Percentiles rank a stretch among this genome's conserved stretches.
phyloP scores from a whole-genome alignment of 2,888 invertebrate species.

The Panzeria rudis region DNA sequence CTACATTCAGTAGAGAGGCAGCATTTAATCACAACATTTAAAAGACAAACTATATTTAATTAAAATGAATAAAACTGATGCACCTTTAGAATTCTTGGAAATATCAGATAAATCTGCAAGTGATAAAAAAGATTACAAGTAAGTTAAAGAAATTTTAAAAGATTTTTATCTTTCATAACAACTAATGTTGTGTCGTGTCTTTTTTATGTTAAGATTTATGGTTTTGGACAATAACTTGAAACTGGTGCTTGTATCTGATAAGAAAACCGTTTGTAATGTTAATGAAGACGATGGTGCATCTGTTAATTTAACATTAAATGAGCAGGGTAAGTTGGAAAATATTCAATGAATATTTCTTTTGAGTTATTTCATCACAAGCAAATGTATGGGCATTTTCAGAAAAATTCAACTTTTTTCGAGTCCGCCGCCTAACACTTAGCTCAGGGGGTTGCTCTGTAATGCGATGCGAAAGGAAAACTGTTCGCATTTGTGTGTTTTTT shows the following conservation, averaged over 20 bases:
- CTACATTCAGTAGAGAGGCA: background rate
- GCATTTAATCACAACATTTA: background rate
- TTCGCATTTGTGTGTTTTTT: no score
- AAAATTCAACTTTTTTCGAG: no score
- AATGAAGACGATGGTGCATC: background rate
- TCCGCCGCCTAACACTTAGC: no score
- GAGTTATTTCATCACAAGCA: background rate
- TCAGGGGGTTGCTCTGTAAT: no score
- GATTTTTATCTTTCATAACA: background rate
- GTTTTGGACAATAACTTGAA: conserved; percentile 88
- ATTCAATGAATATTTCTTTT: background rate
- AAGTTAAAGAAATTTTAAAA: conserved; percentile 54
- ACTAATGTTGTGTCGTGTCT: background rate
- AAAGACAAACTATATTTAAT: background rate
- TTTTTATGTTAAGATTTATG: conserved; percentile 85
- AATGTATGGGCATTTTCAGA: no score
- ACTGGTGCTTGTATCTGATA: conserved; percentile 89
- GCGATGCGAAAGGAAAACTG: no score
- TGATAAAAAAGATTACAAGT: conserved; percentile 92
- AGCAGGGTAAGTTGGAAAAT: conserved; percentile 68
- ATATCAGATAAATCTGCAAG: conserved; percentile 89
- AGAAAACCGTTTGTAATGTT: conserved; percentile 76
- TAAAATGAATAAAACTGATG: conserved; percentile 7
- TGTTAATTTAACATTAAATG: background rate
- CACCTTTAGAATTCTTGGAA: conserved; percentile 80